Percentiles rank a stretch among this genome's conserved stretches.
Evolutionary conservation across 2,797 vertebrate species (phyloP).

Genomic region (Schizothorax lantsangensis): DNA sequence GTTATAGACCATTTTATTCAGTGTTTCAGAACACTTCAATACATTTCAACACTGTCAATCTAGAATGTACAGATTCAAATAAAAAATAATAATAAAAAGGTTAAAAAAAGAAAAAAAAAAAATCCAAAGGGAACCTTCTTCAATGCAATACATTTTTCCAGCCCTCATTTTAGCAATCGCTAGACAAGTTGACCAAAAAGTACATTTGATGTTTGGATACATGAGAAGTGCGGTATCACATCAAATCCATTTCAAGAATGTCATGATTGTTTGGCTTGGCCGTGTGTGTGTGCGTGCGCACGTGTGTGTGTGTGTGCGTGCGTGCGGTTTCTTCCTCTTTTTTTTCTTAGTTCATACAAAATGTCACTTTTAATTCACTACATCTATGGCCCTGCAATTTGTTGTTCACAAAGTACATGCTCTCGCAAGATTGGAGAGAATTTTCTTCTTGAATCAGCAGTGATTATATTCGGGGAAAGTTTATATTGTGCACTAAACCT

Average conservation of each 20-base stretch:
- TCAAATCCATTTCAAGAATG: constrained; percentile 68
- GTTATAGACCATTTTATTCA: constrained; percentile 84
- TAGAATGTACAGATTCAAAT: constrained; percentile 76
- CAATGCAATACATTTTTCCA: constrained; percentile 80
- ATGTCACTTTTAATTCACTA: constrained; percentile 50
- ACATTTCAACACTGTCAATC: constrained; percentile 76
- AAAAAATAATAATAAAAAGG: constrained; percentile 16
- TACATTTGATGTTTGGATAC: constrained; percentile 60
- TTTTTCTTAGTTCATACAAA: constrained; percentile 42
- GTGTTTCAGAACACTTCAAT: constrained; percentile 78
- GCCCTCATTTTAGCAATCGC: constrained; percentile 72
- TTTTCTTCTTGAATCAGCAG: background rate
- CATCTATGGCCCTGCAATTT: constrained; percentile 32
- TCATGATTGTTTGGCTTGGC: constrained; percentile 60
- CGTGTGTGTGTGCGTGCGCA: background rate
- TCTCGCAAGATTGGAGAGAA: constrained; percentile 31
- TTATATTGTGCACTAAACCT: constrained; percentile 29
- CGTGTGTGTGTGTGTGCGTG: background rate
- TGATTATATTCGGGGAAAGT: constrained; percentile 1
- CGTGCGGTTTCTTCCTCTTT: background rate
- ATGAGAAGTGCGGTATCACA: constrained; percentile 37
- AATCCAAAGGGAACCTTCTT: constrained; percentile 79
- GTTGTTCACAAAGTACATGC: constrained; percentile 33
- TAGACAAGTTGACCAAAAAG: constrained; percentile 80
- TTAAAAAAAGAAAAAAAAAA: constrained; percentile 28